Evolutionary conservation across 1,140 invertebrate genomes (phyloP).

Genomic region (silkworm (Bombyx mori)): DNA sequence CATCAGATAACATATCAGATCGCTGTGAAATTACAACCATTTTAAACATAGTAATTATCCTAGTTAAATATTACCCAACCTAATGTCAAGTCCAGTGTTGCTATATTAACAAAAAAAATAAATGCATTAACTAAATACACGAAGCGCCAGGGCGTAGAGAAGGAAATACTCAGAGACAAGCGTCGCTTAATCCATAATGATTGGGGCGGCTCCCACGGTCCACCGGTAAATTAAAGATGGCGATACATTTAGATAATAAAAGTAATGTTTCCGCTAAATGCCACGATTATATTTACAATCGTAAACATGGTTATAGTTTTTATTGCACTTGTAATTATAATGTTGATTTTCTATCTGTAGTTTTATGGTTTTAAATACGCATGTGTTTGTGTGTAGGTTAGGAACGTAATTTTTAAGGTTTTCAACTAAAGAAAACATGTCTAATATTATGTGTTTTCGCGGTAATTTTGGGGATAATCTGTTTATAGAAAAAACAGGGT

Average conservation of each 20-base stretch:
- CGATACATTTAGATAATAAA: neutral
- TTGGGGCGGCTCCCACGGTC: constrained; percentile 6
- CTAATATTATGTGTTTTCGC: too few species aligned
- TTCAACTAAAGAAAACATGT: too few species aligned
- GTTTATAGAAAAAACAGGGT: too few species aligned
- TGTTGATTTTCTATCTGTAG: neutral
- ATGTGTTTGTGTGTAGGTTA: neutral
- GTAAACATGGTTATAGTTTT: neutral
- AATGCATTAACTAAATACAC: too few species aligned
- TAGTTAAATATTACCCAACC: too few species aligned
- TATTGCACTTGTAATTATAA: neutral
- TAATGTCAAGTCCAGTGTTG: too few species aligned
- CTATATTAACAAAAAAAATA: too few species aligned
- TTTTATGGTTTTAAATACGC: neutral
- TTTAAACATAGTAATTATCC: too few species aligned
- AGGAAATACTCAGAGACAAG: constrained; percentile 1
- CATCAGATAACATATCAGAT: too few species aligned
- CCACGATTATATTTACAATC: neutral
- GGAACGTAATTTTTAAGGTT: neutral
- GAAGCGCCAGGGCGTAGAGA: neutral
- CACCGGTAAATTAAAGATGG: neutral
- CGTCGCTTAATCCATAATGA: constrained; percentile 6
- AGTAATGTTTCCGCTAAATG: neutral
- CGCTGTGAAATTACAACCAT: too few species aligned
- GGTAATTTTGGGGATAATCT: too few species aligned